Evolutionary conservation across 2,797 vertebrate species (phyloP).

Genomic region (Coendou prehensilis): DNA sequence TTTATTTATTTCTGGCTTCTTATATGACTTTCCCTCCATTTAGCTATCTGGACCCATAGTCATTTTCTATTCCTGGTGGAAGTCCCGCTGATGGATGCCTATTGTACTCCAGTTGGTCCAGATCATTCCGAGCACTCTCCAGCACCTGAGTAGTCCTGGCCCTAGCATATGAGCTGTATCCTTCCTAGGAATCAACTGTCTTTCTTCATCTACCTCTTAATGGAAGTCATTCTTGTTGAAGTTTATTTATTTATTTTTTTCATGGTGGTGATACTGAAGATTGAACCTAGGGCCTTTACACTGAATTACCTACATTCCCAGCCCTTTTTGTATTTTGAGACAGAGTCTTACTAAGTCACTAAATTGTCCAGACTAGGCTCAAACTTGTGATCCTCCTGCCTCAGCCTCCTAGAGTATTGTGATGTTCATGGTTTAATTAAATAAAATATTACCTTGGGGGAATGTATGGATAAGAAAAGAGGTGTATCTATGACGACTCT

Average conservation of each 20-base stretch:
- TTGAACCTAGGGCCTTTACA: neutral
- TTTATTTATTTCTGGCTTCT: neutral
- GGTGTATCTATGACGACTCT: neutral
- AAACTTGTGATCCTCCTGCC: neutral
- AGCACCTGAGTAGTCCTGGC: neutral
- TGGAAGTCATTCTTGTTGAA: conserved; percentile 16
- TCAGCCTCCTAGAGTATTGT: neutral
- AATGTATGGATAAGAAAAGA: neutral
- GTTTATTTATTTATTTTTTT: neutral
- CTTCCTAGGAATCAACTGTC: neutral
- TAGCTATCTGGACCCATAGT: neutral
- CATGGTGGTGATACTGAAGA: neutral
- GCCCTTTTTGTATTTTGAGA: neutral
- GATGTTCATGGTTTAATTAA: neutral
- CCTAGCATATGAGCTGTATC: neutral
- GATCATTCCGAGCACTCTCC: neutral
- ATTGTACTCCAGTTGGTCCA: neutral
- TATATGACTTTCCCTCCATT: neutral
- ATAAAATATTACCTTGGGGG: neutral
- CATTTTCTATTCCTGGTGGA: neutral
- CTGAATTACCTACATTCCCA: neutral
- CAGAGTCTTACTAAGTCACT: neutral
- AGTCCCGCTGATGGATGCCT: neutral
- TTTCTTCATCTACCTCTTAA: neutral
- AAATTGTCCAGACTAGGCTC: neutral